phyloP scores from a whole-genome alignment of 2,113 vertebrate genomes.

The Gallinago paraguaiae region DNA sequence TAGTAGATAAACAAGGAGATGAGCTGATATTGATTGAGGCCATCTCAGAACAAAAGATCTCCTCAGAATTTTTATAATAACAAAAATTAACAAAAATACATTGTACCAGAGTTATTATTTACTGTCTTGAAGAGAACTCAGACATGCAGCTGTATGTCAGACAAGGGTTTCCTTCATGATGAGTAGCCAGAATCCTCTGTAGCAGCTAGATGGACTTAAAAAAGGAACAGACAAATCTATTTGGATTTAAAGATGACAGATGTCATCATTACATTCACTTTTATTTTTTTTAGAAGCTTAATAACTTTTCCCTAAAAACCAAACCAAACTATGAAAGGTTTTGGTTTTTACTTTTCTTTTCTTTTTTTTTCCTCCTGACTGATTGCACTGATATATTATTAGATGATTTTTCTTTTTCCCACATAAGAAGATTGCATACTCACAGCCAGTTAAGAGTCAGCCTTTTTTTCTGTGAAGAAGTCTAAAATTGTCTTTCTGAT shows the following conservation, averaged over 20 bases:
- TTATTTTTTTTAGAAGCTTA: background rate
- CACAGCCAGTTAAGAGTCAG: background rate
- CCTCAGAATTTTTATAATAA: background rate
- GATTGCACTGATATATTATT: rapidly evolving
- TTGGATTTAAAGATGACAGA: background rate
- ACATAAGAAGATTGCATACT: background rate
- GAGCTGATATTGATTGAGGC: background rate
- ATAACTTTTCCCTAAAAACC: background rate
- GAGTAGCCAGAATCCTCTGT: background rate
- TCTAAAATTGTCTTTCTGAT: background rate
- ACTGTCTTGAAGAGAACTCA: background rate
- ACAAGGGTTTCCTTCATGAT: background rate
- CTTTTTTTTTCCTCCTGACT: background rate
- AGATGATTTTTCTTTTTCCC: background rate
- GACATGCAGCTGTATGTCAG: background rate
- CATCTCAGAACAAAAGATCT: background rate
- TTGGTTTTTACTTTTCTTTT: rapidly evolving
- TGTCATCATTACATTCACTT: background rate
- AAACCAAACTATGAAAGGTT: background rate
- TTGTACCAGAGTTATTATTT: background rate
- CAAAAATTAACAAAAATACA: background rate
- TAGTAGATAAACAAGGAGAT: background rate
- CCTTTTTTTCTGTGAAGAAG: background rate
- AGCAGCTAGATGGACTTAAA: background rate
- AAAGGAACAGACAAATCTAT: background rate